phyloP scores from a whole-genome alignment of 2,113 vertebrate genomes.

The Leptodactylus fuscus region DNA sequence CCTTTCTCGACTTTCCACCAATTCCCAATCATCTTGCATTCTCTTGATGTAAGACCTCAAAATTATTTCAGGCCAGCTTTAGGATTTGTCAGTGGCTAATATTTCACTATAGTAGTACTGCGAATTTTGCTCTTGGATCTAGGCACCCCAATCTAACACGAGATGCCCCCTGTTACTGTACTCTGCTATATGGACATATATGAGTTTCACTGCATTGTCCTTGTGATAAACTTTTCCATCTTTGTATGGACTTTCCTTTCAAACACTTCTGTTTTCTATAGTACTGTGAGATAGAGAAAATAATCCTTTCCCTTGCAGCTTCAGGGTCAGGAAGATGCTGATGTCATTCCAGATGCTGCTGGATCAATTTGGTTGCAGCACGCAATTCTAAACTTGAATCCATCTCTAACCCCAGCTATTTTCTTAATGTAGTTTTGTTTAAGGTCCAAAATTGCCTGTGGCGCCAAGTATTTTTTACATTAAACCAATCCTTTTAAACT shows the following conservation, averaged over 20 bases:
- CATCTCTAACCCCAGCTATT: slow-evolving; percentile 36
- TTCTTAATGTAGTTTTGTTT: slow-evolving; percentile 42
- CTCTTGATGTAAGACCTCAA: too few relatives aligned
- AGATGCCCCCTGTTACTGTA: too few relatives aligned
- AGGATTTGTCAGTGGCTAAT: too few relatives aligned
- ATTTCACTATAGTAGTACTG: too few relatives aligned
- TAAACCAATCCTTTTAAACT: slow-evolving; percentile 24
- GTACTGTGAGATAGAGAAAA: slow-evolving; percentile 24
- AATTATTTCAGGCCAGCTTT: too few relatives aligned
- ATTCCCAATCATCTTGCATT: too few relatives aligned
- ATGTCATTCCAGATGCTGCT: slow-evolving; percentile 57
- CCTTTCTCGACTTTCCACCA: too few relatives aligned
- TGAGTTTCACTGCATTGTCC: background rate
- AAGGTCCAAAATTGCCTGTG: slow-evolving; percentile 30
- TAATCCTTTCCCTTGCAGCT: slow-evolving; percentile 28
- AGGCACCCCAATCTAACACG: too few relatives aligned
- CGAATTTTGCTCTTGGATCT: too few relatives aligned
- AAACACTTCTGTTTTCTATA: slow-evolving; percentile 30
- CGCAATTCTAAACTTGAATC: slow-evolving; percentile 35
- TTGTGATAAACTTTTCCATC: background rate
- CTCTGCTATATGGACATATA: background rate
- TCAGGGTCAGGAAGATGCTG: slow-evolving; percentile 40
- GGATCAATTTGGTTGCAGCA: slow-evolving; percentile 46
- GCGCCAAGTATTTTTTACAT: slow-evolving; percentile 36
- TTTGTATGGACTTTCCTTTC: background rate